These are phyloP conservation scores for Apotomis capreana DNA, from an alignment of 2,888 invertebrate species.

Conservation along the genomic window DNA sequence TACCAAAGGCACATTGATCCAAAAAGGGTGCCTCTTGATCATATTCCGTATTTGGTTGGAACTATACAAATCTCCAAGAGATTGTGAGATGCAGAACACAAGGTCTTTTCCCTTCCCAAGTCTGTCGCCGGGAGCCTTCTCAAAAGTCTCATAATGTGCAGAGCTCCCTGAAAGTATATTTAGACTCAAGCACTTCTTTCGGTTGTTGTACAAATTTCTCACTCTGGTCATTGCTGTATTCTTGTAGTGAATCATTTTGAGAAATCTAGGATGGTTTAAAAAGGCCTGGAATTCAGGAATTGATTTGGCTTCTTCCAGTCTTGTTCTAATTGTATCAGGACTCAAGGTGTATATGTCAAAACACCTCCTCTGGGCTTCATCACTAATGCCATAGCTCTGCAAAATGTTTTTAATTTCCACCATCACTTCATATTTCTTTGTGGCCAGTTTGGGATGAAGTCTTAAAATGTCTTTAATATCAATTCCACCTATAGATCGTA, in stretches of 20 bases:
- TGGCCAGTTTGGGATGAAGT: constrained; percentile 71
- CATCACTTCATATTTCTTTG: constrained; percentile 62
- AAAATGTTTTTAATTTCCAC: constrained; percentile 66
- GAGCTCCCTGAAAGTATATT: constrained; percentile 74
- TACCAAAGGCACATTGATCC: constrained; percentile 74
- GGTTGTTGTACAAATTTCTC: constrained; percentile 60
- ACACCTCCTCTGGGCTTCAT: constrained; percentile 75
- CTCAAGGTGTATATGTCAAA: constrained; percentile 73
- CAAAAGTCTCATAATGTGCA: constrained; percentile 69
- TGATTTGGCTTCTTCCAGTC: constrained; percentile 64
- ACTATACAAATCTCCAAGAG: constrained; percentile 60
- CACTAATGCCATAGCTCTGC: constrained; percentile 64
- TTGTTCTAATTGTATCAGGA: constrained; percentile 66
- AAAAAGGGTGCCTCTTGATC: constrained; percentile 73
- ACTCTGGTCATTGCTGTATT: constrained; percentile 69
- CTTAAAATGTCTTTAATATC: constrained; percentile 76
- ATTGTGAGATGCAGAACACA: constrained; percentile 68
- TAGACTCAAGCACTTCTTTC: constrained; percentile 75
- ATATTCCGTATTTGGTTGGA: constrained; percentile 57
- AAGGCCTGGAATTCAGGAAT: constrained; percentile 74
- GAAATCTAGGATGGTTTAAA: constrained; percentile 71
- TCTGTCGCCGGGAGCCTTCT: constrained; percentile 74
- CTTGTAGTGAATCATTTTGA: constrained; percentile 75
- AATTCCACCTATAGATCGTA: constrained; percentile 69
- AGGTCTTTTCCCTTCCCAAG: constrained; percentile 76